Conservation (phyloP, 2,797 vertebrate genomes). For the Tangara arthus region DNA sequence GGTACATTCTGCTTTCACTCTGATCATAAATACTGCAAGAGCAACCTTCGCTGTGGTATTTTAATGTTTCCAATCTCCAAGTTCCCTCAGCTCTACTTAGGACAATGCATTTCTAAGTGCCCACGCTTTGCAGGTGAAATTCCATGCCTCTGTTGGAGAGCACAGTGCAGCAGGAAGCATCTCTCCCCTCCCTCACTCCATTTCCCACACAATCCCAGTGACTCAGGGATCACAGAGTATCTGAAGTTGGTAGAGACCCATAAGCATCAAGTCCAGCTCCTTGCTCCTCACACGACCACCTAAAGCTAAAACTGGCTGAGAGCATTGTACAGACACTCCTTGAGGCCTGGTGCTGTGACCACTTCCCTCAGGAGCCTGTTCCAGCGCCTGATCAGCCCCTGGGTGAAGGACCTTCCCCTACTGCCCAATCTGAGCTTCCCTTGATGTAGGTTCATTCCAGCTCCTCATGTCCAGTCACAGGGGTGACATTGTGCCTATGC, state of each 20-base stretch:
- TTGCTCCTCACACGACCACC: accelerated
- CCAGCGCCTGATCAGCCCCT: background rate
- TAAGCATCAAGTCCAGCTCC: background rate
- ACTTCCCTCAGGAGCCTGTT: background rate
- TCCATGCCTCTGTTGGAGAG: background rate
- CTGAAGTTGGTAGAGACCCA: background rate
- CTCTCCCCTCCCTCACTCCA: background rate
- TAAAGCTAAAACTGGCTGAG: background rate
- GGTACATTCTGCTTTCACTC: slow-evolving; percentile 52
- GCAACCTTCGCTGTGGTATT: slow-evolving; percentile 50
- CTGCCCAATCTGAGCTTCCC: background rate
- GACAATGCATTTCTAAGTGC: background rate
- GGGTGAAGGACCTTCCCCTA: background rate
- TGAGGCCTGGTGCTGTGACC: background rate
- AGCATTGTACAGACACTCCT: accelerated
- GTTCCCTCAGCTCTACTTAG: slow-evolving; percentile 24
- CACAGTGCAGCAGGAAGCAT: background rate
- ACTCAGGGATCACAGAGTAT: background rate
- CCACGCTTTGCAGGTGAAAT: background rate
- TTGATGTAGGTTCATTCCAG: background rate
- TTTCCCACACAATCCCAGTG: background rate
- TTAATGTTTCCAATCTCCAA: slow-evolving; percentile 50
- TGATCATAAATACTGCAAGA: slow-evolving; percentile 66
- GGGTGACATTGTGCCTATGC: background rate
- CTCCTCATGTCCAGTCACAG: accelerated